Percentiles rank a stretch among this genome's conserved stretches.
These are phyloP conservation scores for Tiliacea aurago DNA, from an alignment of 2,888 invertebrate species.

Conservation along the genomic window DNA sequence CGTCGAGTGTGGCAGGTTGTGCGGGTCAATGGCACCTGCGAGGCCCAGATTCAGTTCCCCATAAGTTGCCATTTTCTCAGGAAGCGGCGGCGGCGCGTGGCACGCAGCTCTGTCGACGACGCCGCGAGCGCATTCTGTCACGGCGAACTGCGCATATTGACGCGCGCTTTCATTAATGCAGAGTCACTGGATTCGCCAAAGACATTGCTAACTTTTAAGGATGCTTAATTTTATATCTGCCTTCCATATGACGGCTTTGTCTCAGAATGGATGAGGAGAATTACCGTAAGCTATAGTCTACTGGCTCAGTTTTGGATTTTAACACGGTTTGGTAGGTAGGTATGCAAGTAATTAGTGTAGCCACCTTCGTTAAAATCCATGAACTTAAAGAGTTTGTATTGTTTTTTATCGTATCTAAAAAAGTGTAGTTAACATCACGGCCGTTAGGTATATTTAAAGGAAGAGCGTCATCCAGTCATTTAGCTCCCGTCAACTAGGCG, in stretches of 20 bases:
- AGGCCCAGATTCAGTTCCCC: constrained; percentile 88
- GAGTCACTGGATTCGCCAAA: constrained; percentile 80
- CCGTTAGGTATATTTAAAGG: constrained; percentile 76
- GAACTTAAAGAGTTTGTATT: constrained; percentile 75
- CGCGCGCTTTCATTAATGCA: constrained; percentile 85
- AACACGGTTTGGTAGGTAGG: constrained; percentile 41
- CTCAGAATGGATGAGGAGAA: constrained; percentile 70
- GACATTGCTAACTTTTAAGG: constrained; percentile 77
- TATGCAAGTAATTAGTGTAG: constrained; percentile 41
- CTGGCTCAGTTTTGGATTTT: constrained; percentile 64
- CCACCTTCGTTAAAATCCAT: constrained; percentile 55
- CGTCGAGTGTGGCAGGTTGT: constrained; percentile 81
- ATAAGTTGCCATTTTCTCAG: constrained; percentile 90
- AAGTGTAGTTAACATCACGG: constrained; percentile 78
- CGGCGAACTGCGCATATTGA: constrained; percentile 87
- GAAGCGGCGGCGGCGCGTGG: constrained; percentile 80
- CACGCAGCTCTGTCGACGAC: constrained; percentile 66
- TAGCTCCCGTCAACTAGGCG: constrained; percentile 87
- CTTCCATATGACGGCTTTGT: constrained; percentile 73
- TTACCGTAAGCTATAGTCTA: constrained; percentile 67
- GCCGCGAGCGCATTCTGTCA: constrained; percentile 86
- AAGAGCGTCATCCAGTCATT: constrained; percentile 85
- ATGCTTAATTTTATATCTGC: constrained; percentile 77
- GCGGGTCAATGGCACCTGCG: constrained; percentile 86
- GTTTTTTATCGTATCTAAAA: constrained; percentile 78